A percentile compares a stretch with the other conserved stretches of the same genome.
These are phyloP conservation scores for Lordiphosa clarofinis DNA, from an alignment of 1,140 invertebrate genomes.

Conservation along the genomic window DNA sequence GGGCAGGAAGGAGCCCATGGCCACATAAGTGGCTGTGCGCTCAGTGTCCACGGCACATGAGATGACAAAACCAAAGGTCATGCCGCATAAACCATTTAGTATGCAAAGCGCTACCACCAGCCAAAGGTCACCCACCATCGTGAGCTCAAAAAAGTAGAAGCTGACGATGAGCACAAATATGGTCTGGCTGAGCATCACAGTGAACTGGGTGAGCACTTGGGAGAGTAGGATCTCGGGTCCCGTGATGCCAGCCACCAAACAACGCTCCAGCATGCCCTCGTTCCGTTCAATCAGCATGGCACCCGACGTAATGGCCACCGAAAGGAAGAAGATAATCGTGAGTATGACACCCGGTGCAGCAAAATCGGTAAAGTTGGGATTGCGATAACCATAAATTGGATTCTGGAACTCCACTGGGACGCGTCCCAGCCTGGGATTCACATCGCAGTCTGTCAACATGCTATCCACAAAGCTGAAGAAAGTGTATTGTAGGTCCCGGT, in stretches of 20 bases:
- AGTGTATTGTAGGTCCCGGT: conserved; percentile 86
- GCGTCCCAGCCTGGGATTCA: conserved; percentile 85
- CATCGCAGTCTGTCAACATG: conserved; percentile 84
- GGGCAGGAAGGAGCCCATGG: conserved; percentile 95
- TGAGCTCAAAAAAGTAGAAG: conserved; percentile 90
- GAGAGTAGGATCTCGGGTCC: conserved; percentile 89
- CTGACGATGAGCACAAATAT: conserved; percentile 89
- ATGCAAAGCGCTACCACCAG: conserved; percentile 89
- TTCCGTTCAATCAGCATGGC: conserved; percentile 94
- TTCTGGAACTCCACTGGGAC: conserved; percentile 88
- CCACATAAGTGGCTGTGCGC: conserved; percentile 94
- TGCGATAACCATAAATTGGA: conserved; percentile 92
- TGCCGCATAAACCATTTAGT: conserved; percentile 93
- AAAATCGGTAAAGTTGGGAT: conserved; percentile 95
- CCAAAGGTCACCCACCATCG: conserved; percentile 87
- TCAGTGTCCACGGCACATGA: conserved; percentile 93
- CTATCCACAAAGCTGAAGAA: conserved; percentile 87
- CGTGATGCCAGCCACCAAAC: conserved; percentile 89
- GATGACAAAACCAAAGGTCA: conserved; percentile 96
- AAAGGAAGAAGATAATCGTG: conserved; percentile 96
- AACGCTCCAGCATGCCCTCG: conserved; percentile 93
- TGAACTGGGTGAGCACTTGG: conserved; percentile 92
- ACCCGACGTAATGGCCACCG: conserved; percentile 94
- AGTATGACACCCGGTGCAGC: conserved; percentile 96
- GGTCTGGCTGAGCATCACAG: conserved; percentile 92